phyloP scores from a whole-genome alignment of 2,888 invertebrate species.

The Catotricha subobsoleta region DNA sequence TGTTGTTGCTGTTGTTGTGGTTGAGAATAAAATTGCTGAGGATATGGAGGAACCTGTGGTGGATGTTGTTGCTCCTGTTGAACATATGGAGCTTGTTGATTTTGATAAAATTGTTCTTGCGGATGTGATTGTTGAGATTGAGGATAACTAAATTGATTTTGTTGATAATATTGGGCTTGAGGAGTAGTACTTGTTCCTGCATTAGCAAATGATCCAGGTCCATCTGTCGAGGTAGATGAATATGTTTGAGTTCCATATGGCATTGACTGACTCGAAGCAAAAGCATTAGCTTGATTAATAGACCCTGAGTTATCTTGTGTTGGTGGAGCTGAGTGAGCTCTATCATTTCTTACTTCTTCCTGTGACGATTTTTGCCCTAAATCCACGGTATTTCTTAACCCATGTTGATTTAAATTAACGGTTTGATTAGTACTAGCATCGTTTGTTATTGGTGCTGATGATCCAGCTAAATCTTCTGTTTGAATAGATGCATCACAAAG shows the following conservation, averaged over 20 bases:
- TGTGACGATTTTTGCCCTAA: conserved; percentile 46
- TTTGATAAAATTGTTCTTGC: conserved; percentile 6
- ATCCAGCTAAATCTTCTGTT: conserved; percentile 20
- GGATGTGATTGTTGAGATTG: conserved; percentile 6
- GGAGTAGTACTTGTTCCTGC: conserved; percentile 3
- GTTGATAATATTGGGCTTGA: conserved; percentile 4
- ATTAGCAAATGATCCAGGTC: not conserved
- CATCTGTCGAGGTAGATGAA: conserved; percentile 2
- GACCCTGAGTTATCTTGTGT: conserved; percentile 27
- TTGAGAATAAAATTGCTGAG: too few species aligned
- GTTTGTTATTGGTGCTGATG: conserved; percentile 14
- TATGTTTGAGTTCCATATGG: not conserved
- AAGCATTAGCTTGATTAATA: not conserved
- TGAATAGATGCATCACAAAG: conserved; percentile 30
- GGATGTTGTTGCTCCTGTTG: conserved; percentile 2
- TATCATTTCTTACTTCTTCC: conserved; percentile 36
- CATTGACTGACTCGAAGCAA: not conserved
- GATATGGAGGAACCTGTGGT: too few species aligned
- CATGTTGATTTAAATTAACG: conserved; percentile 44
- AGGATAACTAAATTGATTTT: conserved; percentile 3
- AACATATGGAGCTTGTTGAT: conserved; percentile 6
- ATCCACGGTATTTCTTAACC: conserved; percentile 59
- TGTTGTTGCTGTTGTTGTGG: conserved; percentile 9
- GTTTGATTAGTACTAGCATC: too few species aligned
- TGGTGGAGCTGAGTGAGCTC: conserved; percentile 68